These are phyloP conservation scores for Benitochromis conjunctus DNA, from an alignment of 2,113 vertebrate species.

Conservation along the genomic window DNA sequence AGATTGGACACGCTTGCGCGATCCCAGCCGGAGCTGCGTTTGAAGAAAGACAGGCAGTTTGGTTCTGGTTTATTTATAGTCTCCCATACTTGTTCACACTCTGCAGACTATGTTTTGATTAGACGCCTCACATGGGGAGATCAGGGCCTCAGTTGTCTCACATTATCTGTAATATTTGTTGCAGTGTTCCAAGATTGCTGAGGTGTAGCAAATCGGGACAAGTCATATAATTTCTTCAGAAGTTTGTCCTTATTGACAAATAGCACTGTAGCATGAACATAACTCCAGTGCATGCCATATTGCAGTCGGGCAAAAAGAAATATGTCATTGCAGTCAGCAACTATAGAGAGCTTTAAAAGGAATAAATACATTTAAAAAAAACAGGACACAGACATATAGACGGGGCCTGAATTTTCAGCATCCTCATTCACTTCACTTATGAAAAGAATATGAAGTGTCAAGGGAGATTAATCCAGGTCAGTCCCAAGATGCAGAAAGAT, in stretches of 20 bases:
- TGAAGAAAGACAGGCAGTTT: slow-evolving; percentile 44
- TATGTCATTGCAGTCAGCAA: background rate
- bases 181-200: background rate
- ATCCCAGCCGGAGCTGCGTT: slow-evolving; percentile 23
- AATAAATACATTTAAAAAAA: background rate
- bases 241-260: background rate
- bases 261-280: background rate
- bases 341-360: background rate
- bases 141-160: background rate
- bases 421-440: background rate
- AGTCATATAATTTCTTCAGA: background rate
- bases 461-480: background rate
- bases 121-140: slow-evolving; percentile 9
- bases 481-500: background rate
- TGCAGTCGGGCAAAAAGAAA: background rate
- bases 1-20: slow-evolving; percentile 55
- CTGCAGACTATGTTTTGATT: slow-evolving; percentile 39
- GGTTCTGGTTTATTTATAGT: slow-evolving; percentile 56
- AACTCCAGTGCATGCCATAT: background rate
- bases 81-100: slow-evolving; percentile 18
- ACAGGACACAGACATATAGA: background rate
- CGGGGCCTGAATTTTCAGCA: background rate
- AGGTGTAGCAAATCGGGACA: background rate
- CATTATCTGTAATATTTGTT: slow-evolving; percentile 5
- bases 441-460: background rate